These are phyloP conservation scores for Cantharis flavilabris DNA, from an alignment of 2,888 invertebrate species.

Conservation along the genomic window DNA sequence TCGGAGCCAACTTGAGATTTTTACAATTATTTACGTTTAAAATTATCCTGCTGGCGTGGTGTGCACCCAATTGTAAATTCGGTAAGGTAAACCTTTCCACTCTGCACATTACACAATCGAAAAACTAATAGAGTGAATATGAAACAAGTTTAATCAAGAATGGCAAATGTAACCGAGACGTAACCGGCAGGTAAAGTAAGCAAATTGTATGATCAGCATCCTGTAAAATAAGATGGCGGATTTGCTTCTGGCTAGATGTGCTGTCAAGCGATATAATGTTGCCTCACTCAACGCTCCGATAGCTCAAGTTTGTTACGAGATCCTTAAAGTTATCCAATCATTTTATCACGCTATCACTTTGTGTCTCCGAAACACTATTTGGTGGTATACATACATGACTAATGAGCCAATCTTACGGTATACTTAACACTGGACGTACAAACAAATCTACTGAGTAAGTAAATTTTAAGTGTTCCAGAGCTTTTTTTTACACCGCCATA, in stretches of 20 bases:
- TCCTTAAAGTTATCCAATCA: conserved; percentile 30
- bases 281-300: conserved; percentile 27
- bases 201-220: conserved; percentile 23
- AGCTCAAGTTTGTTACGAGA: conserved; percentile 29
- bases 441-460: not conserved
- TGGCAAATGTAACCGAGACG: conserved; percentile 7
- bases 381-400: conserved; percentile 11
- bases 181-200: conserved; percentile 22
- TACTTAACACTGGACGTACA: not conserved
- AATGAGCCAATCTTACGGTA: conserved; percentile 8
- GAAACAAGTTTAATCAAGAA: conserved; percentile 22
- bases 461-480: not conserved
- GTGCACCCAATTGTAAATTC: not conserved
- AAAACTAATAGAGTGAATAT: conserved; percentile 25
- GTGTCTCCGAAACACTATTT: not conserved
- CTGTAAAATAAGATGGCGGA: conserved; percentile 32
- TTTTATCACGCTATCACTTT: conserved; percentile 27
- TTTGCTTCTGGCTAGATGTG: conserved; percentile 29
- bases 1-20: not conserved
- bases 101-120: not conserved
- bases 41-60: not conserved
- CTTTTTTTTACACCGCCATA: not conserved
- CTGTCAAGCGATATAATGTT: conserved; percentile 28
- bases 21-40: not conserved
- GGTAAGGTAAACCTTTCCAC: not conserved